These are phyloP conservation scores for Sclerurus mexicanus DNA, from an alignment of 2,113 vertebrate genomes.

Conservation along the genomic window DNA sequence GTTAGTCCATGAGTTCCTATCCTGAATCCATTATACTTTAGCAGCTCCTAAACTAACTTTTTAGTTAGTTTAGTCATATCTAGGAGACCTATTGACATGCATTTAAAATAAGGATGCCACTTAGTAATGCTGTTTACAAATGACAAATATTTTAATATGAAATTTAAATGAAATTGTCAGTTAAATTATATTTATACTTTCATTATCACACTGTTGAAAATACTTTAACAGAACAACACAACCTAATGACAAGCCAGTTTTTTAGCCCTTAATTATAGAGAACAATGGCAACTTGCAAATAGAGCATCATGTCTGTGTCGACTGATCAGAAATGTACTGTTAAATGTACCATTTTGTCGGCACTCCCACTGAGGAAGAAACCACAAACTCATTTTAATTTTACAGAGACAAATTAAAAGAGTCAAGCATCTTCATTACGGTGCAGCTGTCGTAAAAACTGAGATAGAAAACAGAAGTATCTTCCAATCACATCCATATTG, in stretches of 20 bases:
- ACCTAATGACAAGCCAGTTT: neutral
- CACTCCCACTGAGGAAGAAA: constrained; percentile 18
- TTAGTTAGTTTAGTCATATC: neutral
- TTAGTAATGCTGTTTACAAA: neutral
- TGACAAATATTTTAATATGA: neutral
- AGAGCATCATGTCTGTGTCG: neutral
- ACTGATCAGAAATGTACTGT: neutral
- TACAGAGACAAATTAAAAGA: constrained; percentile 60
- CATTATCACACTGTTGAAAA: neutral
- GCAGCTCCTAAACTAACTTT: neutral
- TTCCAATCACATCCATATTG: constrained; percentile 69
- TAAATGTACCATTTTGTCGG: constrained; percentile 38
- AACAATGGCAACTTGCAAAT: constrained; percentile 41
- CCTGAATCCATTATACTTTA: neutral
- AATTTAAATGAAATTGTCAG: neutral
- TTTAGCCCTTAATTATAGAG: neutral
- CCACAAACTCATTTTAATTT: constrained; percentile 64
- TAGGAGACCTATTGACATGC: too few relatives aligned
- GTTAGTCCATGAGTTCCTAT: neutral
- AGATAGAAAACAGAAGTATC: constrained; percentile 61
- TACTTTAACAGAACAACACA: constrained; percentile 6
- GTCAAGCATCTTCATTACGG: constrained; percentile 50
- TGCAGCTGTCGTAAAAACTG: constrained; percentile 39
- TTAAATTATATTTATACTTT: neutral
- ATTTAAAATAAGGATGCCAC: neutral